A percentile compares a stretch with the other conserved stretches of the same genome.
phyloP scores from a whole-genome alignment of 2,888 invertebrate species.

The Torymus texanus region DNA sequence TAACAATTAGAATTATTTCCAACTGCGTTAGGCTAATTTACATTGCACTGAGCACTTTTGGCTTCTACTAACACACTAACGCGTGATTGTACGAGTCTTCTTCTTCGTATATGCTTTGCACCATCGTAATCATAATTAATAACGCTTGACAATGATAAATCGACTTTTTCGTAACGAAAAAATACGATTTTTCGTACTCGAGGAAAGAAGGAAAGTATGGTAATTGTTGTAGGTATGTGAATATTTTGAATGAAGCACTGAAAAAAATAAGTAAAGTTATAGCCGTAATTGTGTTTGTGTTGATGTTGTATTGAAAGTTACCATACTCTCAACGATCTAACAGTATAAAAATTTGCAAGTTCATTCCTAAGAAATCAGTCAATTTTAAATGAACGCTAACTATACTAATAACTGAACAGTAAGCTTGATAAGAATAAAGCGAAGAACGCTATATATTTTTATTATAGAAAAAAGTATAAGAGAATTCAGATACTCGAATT shows the following conservation, averaged over 20 bases:
- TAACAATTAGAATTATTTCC: conserved; percentile 33
- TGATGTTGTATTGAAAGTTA: conserved; percentile 8
- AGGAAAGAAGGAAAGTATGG: conserved; percentile 12
- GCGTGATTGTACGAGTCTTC: not conserved
- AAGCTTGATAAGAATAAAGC: too few species aligned
- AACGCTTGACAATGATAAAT: conserved; percentile 45
- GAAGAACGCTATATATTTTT: too few species aligned
- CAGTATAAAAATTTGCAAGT: not conserved
- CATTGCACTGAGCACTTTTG: conserved; percentile 26
- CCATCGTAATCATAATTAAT: conserved; percentile 37
- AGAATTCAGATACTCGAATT: too few species aligned
- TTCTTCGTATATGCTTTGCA: conserved; percentile 43
- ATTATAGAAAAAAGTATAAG: too few species aligned
- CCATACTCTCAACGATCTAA: conserved; percentile 25
- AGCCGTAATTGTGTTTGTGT: conserved; percentile 3
- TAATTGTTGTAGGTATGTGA: conserved; percentile 7
- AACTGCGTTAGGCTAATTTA: conserved; percentile 29
- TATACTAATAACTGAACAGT: too few species aligned
- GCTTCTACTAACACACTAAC: conserved; percentile 35
- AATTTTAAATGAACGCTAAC: too few species aligned
- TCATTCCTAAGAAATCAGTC: too few species aligned
- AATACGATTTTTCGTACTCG: conserved; percentile 29
- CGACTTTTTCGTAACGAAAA: conserved; percentile 31
- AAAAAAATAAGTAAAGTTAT: not conserved
- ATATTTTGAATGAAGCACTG: conserved; percentile 13